phyloP scores from a whole-genome alignment of 2,113 vertebrate genomes.

The Tamias sibiricus region DNA sequence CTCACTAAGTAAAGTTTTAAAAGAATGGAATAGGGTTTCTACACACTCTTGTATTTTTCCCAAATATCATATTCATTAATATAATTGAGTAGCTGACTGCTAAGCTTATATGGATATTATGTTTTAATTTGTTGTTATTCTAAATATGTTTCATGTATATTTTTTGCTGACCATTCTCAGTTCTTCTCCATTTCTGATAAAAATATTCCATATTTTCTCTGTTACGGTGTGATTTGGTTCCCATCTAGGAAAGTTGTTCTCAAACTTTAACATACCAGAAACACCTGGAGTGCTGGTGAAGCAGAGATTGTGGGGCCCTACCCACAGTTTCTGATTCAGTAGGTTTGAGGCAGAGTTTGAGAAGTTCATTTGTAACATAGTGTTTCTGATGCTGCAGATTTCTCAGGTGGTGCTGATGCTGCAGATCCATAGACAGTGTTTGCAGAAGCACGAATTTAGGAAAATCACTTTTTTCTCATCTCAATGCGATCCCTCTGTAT shows the following conservation, averaged over 20 bases:
- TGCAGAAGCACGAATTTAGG: neutral
- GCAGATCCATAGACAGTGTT: neutral
- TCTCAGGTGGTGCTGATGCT: neutral
- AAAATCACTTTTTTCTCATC: neutral
- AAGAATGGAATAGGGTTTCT: neutral
- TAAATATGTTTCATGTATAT: neutral
- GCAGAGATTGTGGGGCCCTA: too few relatives aligned
- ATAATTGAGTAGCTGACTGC: neutral
- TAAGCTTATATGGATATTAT: neutral
- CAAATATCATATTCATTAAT: neutral
- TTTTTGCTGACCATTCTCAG: neutral
- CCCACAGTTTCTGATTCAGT: neutral
- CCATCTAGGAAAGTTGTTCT: neutral
- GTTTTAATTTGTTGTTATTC: neutral
- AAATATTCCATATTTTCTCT: neutral
- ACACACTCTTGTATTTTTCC: neutral
- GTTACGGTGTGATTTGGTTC: neutral
- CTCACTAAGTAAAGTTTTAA: neutral
- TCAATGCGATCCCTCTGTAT: neutral
- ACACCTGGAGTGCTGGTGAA: neutral
- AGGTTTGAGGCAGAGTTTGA: neutral
- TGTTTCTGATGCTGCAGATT: accelerated
- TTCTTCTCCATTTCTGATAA: neutral
- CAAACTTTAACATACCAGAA: neutral
- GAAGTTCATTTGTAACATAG: neutral